Conservation (phyloP, 1,140 invertebrate species). For the Paraescarpia echinospica region DNA sequence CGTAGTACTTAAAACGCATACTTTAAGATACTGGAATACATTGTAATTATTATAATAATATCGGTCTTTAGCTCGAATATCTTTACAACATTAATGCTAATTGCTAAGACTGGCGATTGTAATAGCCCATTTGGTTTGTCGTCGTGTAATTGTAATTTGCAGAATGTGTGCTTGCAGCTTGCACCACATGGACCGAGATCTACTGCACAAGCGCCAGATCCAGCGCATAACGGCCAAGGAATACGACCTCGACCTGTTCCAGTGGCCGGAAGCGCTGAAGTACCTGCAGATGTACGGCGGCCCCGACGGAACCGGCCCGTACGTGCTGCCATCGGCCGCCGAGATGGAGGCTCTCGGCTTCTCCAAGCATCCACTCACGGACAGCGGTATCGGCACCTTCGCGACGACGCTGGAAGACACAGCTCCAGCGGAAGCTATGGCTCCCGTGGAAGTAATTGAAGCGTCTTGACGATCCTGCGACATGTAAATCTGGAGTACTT, state of each 20-base stretch:
- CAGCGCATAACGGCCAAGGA: slow-evolving; percentile 40
- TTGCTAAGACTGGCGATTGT: too few relatives aligned
- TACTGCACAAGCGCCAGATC: slow-evolving; percentile 39
- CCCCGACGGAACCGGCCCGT: not conserved
- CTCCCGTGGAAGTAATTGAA: not conserved
- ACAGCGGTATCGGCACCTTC: not conserved
- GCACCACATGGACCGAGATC: not conserved
- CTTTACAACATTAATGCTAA: not conserved
- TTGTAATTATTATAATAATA: too few relatives aligned
- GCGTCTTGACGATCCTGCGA: not conserved
- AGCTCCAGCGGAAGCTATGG: not conserved
- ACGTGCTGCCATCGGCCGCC: not conserved
- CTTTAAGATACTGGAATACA: not conserved
- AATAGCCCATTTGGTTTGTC: not conserved
- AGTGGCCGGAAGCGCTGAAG: slow-evolving; percentile 20
- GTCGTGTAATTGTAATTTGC: not conserved
- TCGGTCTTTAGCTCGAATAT: not conserved
- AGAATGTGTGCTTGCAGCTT: not conserved
- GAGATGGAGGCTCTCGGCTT: not conserved
- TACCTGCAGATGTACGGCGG: slow-evolving; percentile 24
- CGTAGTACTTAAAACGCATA: too few relatives aligned
- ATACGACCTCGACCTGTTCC: slow-evolving; percentile 48
- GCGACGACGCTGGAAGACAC: not conserved
- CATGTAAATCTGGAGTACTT: too few relatives aligned
- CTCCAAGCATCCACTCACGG: not conserved